Evolutionary conservation across 2,113 vertebrate genomes (phyloP), one percentile per base, ranked within the genome.

Genomic region (Scomber scombrus): DNA sequence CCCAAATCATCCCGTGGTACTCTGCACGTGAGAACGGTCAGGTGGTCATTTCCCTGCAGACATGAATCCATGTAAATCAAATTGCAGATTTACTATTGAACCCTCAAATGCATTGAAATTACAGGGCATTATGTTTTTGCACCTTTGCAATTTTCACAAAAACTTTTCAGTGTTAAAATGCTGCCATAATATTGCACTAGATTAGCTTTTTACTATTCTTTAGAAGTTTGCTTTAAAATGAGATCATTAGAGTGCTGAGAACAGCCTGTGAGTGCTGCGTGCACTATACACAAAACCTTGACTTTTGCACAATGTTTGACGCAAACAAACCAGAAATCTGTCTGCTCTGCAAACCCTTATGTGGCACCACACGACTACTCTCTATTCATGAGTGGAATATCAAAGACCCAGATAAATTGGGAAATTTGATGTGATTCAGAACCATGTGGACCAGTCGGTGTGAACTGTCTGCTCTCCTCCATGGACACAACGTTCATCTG

Each of bases 1-100:
- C 88, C 88, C 86, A 85, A 88, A 89, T 86, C 82, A 84, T 92
- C 89, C 81, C 77, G 78, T 92, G 90, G 76, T 92, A 43, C 75
- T 75, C 60, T 31, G 69, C 92, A 90, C 82, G 84, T 89, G 91
- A 91, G 80, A 71, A 19, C 46, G 23, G 86, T 93, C 91, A 92
- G 90, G 90, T 92, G 91, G 85, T 82, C 74, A 64, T 62, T 70
- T 84, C 69, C 60, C 75, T 62, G 71, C 80, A 80, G 76, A 63
- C 47, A 1, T 64, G 80, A 65, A 76, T 82, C 34, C 52, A 31
- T 14, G 56, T 61, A 78, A 82, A 74, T 67, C 46, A 26, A 74
- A 78, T 55, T 40, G 43, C 49, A 80, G 29, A 76, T 71, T 84
- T 78, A 62, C 70, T 73, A 45, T 52, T 56, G 56, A 60, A 75